Base-by-base conservation (phyloP, 1,140 invertebrate species). In the Notospermus geniculatus region DNA sequence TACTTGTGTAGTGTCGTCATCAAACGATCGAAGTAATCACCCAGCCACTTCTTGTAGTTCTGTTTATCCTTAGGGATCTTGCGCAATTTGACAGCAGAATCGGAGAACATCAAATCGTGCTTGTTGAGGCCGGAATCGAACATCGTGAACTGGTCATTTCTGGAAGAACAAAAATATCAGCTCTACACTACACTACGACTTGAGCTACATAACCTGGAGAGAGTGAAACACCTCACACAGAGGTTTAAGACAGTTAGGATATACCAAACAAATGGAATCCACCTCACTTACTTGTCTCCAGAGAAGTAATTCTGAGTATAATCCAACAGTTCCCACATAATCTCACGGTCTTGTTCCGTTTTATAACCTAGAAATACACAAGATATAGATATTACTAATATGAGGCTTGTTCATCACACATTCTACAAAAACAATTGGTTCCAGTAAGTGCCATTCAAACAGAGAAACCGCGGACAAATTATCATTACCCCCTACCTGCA, bases 261-360 rank as follows among this genome's bases (percentile, higher is more conserved):
- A 7, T 36, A 36, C 32, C n/a, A 36, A 15, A 36, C 32, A 36
- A 15, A 36, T n/a, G n/a, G n/a, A n/a, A n/a, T n/a, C n/a, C n/a
- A n/a, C n/a, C n/a, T n/a, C n/a, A 50, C 72, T 76, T 73, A 82
- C 80, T 71, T 75, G 59, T 82, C 80, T 29, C 78, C 77, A 13
- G 79, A 78, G 64, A 80, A 82, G 58, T 80, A 80, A 66, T 81
- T 77, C 64, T 82, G 80, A 23, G 74, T 79, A 68, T 78, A 82
- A 61, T 78, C 78, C 2, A 82, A 59, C 9, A 82, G 60, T 56
- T 79, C 78, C 81, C 81, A 82, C 53, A 76, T 78, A 36, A 80
- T 80, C 52, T 71, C 69, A 36, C 71, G 68, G 39, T 76, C 65
- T 19, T 64, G 41, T 22, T 67, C 62, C 15, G 66, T 66, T 54